Conservation (phyloP, 2,113 vertebrate species). For the Marmota monax region DNA sequence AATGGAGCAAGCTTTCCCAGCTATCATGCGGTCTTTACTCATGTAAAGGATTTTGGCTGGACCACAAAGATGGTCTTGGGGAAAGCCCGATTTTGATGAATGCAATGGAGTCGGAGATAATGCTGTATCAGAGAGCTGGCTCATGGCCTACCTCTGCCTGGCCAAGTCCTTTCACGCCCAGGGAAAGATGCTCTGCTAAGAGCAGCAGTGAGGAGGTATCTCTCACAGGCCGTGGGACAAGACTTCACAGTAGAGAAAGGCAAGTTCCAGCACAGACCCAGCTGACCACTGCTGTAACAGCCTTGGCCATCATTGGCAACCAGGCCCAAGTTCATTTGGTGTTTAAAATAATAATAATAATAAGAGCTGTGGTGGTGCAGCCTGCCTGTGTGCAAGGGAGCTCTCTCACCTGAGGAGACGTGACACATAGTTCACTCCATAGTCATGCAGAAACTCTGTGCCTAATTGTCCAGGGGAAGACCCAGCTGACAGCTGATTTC, state of each 20-base stretch:
- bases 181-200: not conserved
- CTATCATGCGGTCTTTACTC: no score
- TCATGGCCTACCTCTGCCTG: not conserved
- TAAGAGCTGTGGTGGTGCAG: not conserved
- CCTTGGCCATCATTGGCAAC: not conserved
- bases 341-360: conserved; percentile 8
- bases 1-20: not conserved
- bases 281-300: not conserved
- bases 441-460: not conserved
- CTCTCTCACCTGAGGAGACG: not conserved
- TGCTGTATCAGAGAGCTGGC: fast-evolving
- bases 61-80: not conserved
- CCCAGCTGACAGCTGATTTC: not conserved
- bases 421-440: not conserved
- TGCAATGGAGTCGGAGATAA: not conserved
- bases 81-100: not conserved
- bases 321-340: not conserved
- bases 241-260: not conserved
- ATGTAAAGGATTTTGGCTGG: not conserved
- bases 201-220: not conserved
- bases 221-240: not conserved
- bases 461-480: not conserved
- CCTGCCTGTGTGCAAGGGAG: not conserved
- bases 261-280: not conserved
- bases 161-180: not conserved